Percentiles rank a stretch among this genome's conserved stretches.
phyloP scores from a whole-genome alignment of 1,140 invertebrate species.

The Habropoda laboriosa region DNA sequence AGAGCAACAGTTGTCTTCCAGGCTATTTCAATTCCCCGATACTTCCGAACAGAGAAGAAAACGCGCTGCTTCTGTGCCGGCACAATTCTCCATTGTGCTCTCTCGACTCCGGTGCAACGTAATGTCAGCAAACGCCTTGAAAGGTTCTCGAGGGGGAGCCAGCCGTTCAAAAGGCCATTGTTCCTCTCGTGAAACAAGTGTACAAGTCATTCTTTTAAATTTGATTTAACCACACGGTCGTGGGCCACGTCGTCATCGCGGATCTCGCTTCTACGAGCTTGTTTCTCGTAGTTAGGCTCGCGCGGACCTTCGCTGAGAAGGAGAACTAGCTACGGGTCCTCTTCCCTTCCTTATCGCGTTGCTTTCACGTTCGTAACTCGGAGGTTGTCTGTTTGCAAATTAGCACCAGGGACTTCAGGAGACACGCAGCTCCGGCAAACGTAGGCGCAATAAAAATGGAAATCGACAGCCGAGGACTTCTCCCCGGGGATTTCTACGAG shows the following conservation, averaged over 20 bases:
- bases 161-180: slow-evolving; percentile 78
- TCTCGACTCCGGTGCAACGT: slow-evolving; percentile 65
- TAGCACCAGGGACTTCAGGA: slow-evolving; percentile 48
- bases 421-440: slow-evolving; percentile 31
- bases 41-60: slow-evolving; percentile 60
- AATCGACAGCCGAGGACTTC: slow-evolving; percentile 45
- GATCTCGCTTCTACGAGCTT: not conserved
- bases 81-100: slow-evolving; percentile 75
- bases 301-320: not conserved
- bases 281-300: not conserved
- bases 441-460: slow-evolving; percentile 62
- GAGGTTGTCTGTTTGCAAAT: slow-evolving; percentile 62
- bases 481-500: not conserved
- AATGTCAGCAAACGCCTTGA: slow-evolving; percentile 75
- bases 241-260: slow-evolving; percentile 42
- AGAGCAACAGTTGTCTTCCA: slow-evolving; percentile 65
- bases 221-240: slow-evolving; percentile 72
- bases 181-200: slow-evolving; percentile 74
- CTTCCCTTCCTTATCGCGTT: not conserved
- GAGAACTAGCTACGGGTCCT: too few relatives aligned
- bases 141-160: slow-evolving; percentile 73
- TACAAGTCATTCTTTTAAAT: slow-evolving; percentile 81
- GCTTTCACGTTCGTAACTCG: slow-evolving; percentile 42
- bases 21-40: slow-evolving; percentile 64
- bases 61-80: slow-evolving; percentile 55